phyloP scores from a whole-genome alignment of 2,888 invertebrate genomes.

The Melanophora roralis region DNA sequence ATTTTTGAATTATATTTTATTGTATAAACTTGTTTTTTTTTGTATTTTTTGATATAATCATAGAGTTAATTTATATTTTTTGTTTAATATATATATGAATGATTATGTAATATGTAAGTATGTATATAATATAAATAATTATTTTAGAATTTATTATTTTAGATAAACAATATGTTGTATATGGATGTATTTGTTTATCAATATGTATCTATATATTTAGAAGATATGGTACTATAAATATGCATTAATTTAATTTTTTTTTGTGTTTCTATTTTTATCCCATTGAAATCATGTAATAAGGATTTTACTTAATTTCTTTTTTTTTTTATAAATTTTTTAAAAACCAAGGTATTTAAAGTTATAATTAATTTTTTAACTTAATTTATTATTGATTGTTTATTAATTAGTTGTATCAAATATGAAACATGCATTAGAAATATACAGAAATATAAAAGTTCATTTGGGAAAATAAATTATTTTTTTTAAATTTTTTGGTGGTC shows the following conservation, averaged over 20 bases:
- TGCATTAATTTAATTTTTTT: constrained; percentile 65
- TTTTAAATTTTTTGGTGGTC: neutral
- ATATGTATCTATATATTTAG: constrained; percentile 22
- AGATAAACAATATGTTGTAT: no score
- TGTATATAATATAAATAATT: constrained; percentile 57
- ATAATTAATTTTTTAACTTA: constrained; percentile 2
- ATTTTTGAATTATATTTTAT: constrained; percentile 69
- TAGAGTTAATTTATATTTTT: constrained; percentile 58
- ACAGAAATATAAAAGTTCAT: no score
- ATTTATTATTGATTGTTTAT: constrained; percentile 29
- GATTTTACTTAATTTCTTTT: constrained; percentile 18
- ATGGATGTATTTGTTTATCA: constrained; percentile 17
- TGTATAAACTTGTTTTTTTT: constrained; percentile 62
- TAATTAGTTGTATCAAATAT: constrained; percentile 57
- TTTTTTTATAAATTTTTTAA: constrained; percentile 24
- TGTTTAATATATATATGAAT: constrained; percentile 58
- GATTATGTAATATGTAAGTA: constrained; percentile 49
- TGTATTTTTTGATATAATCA: constrained; percentile 51
- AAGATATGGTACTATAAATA: constrained; percentile 67
- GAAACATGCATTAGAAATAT: no score
- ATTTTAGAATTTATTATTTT: constrained; percentile 58
- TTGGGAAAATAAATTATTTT: neutral
- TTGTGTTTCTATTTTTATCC: constrained; percentile 1
- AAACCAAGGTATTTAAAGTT: constrained; percentile 17
- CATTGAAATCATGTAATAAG: constrained; percentile 28